Evolutionary conservation across 2,888 invertebrate genomes (phyloP).

Genomic region (Mythimna lalbum): DNA sequence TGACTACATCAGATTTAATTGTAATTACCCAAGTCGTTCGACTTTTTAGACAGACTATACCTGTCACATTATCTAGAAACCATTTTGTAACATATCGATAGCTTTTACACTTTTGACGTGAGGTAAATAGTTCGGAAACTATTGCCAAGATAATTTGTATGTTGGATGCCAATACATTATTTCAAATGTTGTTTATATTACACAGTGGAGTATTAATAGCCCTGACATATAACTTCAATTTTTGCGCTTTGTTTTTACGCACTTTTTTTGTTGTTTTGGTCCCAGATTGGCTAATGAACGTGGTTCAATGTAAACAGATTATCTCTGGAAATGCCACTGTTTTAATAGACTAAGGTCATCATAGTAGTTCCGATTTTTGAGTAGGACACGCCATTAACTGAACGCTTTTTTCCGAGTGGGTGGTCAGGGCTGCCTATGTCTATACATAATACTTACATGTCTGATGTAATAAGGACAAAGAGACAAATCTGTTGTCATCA

Average conservation of each 20-base stretch:
- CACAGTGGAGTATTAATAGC: slow-evolving; percentile 44
- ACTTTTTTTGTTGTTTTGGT: slow-evolving; percentile 14
- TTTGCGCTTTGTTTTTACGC: slow-evolving; percentile 13
- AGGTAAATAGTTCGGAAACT: slow-evolving; percentile 41
- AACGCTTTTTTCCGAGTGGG: background rate
- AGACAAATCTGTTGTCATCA: slow-evolving; percentile 1
- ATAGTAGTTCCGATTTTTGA: slow-evolving; percentile 2
- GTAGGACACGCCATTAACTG: background rate
- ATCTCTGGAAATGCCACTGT: slow-evolving; percentile 8
- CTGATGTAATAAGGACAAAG: background rate
- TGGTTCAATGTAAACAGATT: slow-evolving; percentile 39
- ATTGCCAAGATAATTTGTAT: slow-evolving; percentile 54
- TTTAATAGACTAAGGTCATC: slow-evolving; percentile 24
- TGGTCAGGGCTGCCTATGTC: background rate
- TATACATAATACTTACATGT: background rate
- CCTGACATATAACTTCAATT: slow-evolving; percentile 23
- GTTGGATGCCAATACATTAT: slow-evolving; percentile 55
- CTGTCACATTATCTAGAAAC: slow-evolving; percentile 41
- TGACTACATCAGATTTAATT: no score
- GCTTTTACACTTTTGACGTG: slow-evolving; percentile 50
- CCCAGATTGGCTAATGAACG: slow-evolving; percentile 37
- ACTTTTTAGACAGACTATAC: no score
- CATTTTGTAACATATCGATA: slow-evolving; percentile 50
- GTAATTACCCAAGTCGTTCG: no score
- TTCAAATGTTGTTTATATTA: slow-evolving; percentile 32